A percentile compares a stretch with the other conserved stretches of the same genome.
Evolutionary conservation across 1,140 invertebrate species (phyloP).

Genomic region (Trichonephila clavata): DNA sequence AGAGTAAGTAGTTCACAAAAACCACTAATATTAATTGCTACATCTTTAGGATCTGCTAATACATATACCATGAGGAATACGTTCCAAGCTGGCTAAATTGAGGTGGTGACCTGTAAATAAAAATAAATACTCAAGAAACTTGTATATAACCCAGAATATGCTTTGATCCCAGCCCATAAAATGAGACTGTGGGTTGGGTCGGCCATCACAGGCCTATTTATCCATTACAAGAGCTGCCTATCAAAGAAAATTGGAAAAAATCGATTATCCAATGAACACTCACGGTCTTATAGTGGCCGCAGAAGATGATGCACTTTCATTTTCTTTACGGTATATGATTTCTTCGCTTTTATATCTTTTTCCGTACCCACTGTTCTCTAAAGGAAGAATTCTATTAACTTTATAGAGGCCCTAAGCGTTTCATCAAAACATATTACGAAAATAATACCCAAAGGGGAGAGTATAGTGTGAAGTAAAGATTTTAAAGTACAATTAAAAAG

Average conservation of each 20-base stretch:
- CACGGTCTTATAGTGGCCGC: neutral
- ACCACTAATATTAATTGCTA: neutral
- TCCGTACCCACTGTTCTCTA: neutral
- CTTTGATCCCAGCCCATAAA: slow-evolving; percentile 10
- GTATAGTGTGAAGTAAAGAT: too few relatives aligned
- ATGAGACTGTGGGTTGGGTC: slow-evolving; percentile 31
- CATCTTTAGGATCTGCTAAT: neutral
- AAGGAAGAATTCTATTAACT: neutral
- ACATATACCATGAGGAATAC: neutral
- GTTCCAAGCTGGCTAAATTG: neutral
- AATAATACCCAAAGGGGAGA: too few relatives aligned
- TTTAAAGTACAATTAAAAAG: too few relatives aligned
- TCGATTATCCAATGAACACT: slow-evolving; percentile 68
- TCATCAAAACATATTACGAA: neutral
- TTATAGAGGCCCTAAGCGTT: neutral
- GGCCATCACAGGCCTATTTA: slow-evolving; percentile 60
- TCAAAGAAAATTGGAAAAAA: slow-evolving; percentile 68
- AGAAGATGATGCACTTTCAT: slow-evolving; percentile 47
- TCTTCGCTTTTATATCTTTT: neutral
- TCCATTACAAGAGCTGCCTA: slow-evolving; percentile 65
- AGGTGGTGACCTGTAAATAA: slow-evolving; percentile 27
- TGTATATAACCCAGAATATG: neutral
- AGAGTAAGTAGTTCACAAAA: neutral
- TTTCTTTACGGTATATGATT: slow-evolving; percentile 14
- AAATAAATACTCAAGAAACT: neutral